Evolutionary conservation across 2,797 vertebrate species (phyloP), one percentile per base, ranked within the genome.

Genomic region (Eulemur rubriventer): DNA sequence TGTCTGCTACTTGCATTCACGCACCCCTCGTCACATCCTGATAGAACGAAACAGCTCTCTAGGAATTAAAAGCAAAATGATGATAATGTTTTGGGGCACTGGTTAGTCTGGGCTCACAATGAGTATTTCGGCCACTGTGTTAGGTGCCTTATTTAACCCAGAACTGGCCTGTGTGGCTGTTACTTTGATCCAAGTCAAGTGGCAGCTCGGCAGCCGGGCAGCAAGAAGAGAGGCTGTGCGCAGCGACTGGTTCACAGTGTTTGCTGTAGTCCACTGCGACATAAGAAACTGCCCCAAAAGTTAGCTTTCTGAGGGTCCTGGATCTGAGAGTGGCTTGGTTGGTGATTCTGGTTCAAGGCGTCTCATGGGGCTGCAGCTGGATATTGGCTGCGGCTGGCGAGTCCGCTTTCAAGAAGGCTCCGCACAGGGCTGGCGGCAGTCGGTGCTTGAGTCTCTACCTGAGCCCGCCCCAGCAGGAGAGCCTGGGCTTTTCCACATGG

Each of bases 321-420:
- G 28, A 35, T 14, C 61, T 17, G 4, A 22, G 11, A 9, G 35
- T 7, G 0, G 10, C 46, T 24, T 4, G 1, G 57, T 35, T 14
- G 14, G 28, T 22, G 48, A 70, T 20, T 38, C 57, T 24, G 52
- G 76, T 24, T 72, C n/a, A 26, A 38, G 30, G 12, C 1, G 0
- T 13, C 30, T 20, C 30, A 6, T 0, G 0, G n/a, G 81, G 50
- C 10, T 24, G 61, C 13, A 2, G 6, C 46, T 33, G 41, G 38
- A 41, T 35, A 3, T 24, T 4, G 1, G 2, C 35, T 3, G 4
- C 8, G 61, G 48, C 35, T 0, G 13, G 6, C 8, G 70, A 14
- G 69, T 30, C 38, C 30, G 3, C 16, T 18, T 33, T 35, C 22
- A 7, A 1, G 11, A 41, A 43, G 38, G 17, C 38, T 20, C 38